Conservation (phyloP, 2,888 invertebrate species). For the Unio delphinus region DNA sequence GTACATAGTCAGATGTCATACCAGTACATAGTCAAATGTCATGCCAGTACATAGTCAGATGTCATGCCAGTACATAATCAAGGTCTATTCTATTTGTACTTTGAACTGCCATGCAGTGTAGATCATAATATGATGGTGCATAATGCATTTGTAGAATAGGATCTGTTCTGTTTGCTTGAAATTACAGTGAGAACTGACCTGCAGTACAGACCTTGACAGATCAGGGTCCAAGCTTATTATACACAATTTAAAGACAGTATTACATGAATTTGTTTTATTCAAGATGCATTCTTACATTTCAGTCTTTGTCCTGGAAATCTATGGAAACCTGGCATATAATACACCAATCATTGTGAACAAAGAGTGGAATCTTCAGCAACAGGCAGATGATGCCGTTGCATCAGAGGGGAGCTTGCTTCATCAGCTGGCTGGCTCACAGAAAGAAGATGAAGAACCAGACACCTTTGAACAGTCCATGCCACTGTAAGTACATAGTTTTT, state of each 20-base stretch:
- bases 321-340: conserved; percentile 50
- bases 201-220: neutral
- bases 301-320: conserved; percentile 67
- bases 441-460: neutral
- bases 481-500: too few relatives aligned
- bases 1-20: too few relatives aligned
- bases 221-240: neutral
- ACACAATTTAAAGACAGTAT: neutral
- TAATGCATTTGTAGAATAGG: too few relatives aligned
- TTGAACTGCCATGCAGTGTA: too few relatives aligned
- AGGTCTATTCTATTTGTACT: too few relatives aligned
- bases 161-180: too few relatives aligned
- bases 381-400: neutral
- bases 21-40: too few relatives aligned
- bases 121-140: too few relatives aligned
- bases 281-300: conserved; percentile 9
- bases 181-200: too few relatives aligned
- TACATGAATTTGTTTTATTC: neutral
- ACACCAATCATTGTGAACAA: conserved; percentile 56
- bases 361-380: conserved; percentile 30
- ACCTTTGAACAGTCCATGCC: too few relatives aligned
- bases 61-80: too few relatives aligned
- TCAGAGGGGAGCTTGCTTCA: conserved; percentile 3
- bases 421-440: neutral
- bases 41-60: too few relatives aligned